phyloP scores from a whole-genome alignment of 2,113 vertebrate species.

The Labrus mixtus region DNA sequence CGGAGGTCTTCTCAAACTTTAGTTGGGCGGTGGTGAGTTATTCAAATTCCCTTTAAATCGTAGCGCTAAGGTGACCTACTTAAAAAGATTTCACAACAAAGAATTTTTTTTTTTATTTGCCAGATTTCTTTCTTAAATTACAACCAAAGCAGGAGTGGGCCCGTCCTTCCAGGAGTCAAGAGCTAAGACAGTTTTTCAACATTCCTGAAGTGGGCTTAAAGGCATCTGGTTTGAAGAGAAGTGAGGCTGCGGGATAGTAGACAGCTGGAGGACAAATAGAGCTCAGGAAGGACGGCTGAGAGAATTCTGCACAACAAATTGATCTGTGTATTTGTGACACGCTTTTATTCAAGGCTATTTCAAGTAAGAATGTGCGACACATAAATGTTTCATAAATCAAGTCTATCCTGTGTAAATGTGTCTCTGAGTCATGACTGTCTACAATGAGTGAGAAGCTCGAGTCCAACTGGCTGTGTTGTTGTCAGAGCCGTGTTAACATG shows the following conservation, averaged over 20 bases:
- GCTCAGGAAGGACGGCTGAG: not conserved
- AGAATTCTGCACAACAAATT: not conserved
- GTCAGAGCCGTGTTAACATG: no score
- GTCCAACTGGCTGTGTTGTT: no score
- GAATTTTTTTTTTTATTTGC: not conserved
- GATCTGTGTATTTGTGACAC: not conserved
- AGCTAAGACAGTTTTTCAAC: slow-evolving; percentile 3
- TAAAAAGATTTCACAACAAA: no score
- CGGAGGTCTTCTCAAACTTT: no score
- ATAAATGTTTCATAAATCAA: no score
- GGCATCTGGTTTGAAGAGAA: slow-evolving; percentile 31
- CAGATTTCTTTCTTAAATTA: not conserved
- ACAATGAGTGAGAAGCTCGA: no score
- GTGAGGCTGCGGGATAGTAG: not conserved
- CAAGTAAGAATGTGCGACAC: no score
- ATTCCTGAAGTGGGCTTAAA: slow-evolving; percentile 5
- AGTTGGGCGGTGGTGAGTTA: not conserved
- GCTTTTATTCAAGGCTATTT: not conserved
- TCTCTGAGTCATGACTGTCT: no score
- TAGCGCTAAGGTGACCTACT: not conserved
- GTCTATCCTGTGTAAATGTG: no score
- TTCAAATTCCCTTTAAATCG: no score
- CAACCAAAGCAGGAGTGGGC: not conserved
- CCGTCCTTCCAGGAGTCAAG: not conserved
- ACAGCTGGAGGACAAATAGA: slow-evolving; percentile 34